phyloP scores from a whole-genome alignment of 2,113 vertebrate species.

The Platysternon megacephalum region DNA sequence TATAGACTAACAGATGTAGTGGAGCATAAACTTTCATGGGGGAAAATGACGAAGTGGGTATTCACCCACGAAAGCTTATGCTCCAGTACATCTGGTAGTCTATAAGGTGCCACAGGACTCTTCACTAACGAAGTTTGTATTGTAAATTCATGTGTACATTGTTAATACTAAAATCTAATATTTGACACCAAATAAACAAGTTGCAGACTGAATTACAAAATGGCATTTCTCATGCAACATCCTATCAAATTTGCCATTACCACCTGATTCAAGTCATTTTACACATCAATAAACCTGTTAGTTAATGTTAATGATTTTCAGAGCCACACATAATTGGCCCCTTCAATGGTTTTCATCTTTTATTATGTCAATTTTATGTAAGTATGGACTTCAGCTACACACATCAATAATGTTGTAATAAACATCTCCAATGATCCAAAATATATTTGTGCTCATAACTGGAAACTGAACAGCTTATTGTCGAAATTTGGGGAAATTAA shows the following conservation, averaged over 20 bases:
- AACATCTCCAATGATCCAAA: background rate
- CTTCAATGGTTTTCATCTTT: slow-evolving; percentile 31
- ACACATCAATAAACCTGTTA: slow-evolving; percentile 44
- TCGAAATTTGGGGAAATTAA: background rate
- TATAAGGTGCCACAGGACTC: no score
- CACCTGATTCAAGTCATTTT: slow-evolving; percentile 34
- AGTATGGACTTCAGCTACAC: background rate
- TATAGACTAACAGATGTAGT: no score
- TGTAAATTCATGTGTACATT: slow-evolving; percentile 13
- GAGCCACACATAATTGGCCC: slow-evolving; percentile 3
- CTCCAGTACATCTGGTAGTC: no score
- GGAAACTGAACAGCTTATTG: background rate
- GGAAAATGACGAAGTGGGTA: no score
- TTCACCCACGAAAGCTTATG: no score
- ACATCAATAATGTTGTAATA: background rate
- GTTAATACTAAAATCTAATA: slow-evolving; percentile 4
- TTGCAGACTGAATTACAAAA: background rate
- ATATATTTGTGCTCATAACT: background rate
- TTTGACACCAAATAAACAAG: background rate
- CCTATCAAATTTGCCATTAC: slow-evolving; percentile 39
- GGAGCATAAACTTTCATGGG: no score
- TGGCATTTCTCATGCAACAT: background rate
- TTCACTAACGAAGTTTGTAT: background rate
- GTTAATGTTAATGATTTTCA: slow-evolving; percentile 38
- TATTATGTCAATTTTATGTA: slow-evolving; percentile 11